These are phyloP conservation scores for Balaeniceps rex DNA, from an alignment of 2,113 vertebrate species.

Conservation along the genomic window DNA sequence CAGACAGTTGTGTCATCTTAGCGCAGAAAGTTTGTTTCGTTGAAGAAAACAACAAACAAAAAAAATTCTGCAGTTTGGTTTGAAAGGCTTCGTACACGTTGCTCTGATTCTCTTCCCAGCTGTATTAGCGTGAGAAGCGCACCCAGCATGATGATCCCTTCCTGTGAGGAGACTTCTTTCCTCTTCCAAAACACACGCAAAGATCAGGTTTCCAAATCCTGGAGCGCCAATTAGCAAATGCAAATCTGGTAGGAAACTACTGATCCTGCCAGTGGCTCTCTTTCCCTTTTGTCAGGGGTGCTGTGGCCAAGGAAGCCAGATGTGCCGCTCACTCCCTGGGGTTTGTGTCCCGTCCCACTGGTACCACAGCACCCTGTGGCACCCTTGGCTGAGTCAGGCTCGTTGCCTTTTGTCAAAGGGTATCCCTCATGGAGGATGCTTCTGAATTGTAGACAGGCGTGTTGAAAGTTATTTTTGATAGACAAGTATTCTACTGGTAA, in stretches of 20 bases:
- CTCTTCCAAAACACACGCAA: not conserved
- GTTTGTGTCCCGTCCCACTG: not conserved
- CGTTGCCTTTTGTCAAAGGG: not conserved
- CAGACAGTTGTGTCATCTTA: not conserved
- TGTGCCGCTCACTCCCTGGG: fast-evolving
- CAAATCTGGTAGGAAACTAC: not conserved
- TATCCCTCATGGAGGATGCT: not conserved
- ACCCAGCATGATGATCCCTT: fast-evolving
- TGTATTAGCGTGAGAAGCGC: not conserved
- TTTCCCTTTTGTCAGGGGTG: not conserved
- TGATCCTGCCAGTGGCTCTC: not conserved
- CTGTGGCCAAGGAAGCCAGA: not conserved
- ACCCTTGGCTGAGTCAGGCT: not conserved
- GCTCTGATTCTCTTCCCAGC: not conserved
- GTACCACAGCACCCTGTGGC: not conserved
- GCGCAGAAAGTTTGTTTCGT: not conserved
- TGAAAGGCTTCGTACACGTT: not conserved
- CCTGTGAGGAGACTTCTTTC: not conserved
- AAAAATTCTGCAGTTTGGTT: not conserved
- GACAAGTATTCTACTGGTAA: not conserved
- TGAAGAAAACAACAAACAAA: not conserved
- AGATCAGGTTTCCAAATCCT: not conserved
- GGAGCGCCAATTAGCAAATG: not conserved
- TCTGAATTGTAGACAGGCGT: not conserved
- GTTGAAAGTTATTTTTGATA: not conserved